These are phyloP conservation scores for Rallus crepitans DNA, from an alignment of 2,797 vertebrate genomes.

Conservation along the genomic window DNA sequence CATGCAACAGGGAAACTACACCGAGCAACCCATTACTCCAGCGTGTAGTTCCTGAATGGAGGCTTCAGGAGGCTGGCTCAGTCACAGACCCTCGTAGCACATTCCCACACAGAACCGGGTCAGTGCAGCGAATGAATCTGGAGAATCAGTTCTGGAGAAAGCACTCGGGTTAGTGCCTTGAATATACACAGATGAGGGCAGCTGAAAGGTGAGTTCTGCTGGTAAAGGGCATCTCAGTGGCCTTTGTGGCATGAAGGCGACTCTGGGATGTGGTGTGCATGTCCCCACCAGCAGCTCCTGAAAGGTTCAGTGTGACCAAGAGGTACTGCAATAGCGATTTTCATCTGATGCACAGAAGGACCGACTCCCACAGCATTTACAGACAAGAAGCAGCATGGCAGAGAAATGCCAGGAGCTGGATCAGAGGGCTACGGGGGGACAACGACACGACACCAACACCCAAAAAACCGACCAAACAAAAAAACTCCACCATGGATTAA, in stretches of 20 bases:
- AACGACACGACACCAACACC: no score
- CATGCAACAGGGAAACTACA: not conserved
- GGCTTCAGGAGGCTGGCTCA: not conserved
- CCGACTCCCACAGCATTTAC: not conserved
- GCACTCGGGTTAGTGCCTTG: not conserved
- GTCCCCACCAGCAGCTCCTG: not conserved
- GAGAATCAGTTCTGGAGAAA: not conserved
- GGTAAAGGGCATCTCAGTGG: not conserved
- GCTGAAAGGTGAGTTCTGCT: not conserved
- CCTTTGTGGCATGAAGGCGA: not conserved
- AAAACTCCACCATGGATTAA: not conserved
- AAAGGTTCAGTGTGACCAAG: not conserved
- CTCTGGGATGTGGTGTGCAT: no score
- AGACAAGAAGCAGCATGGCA: not conserved
- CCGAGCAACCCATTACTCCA: not conserved
- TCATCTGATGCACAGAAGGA: not conserved
- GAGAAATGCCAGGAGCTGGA: not conserved
- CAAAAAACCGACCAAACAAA: no score
- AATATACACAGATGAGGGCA: not conserved
- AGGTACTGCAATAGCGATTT: not conserved
- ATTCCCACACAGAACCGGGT: not conserved
- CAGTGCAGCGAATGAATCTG: not conserved
- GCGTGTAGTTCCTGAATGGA: not conserved
- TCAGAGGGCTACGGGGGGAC: not conserved
- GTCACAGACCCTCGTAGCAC: not conserved